Base-by-base conservation (phyloP, 2,113 vertebrate species). In the Hippoglossus stenolepis region DNA sequence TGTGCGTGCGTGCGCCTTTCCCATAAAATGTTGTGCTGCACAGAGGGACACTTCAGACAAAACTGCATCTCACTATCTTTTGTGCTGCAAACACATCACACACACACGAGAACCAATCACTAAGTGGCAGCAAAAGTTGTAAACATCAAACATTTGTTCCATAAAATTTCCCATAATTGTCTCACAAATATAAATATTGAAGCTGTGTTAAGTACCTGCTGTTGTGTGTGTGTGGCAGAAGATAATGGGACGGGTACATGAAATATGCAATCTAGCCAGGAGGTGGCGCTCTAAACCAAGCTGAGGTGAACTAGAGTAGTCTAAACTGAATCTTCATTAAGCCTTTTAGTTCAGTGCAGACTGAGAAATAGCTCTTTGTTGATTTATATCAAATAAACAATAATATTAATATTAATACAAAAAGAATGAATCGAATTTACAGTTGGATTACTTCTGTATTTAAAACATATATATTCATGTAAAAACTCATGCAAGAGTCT, bases 241-340 rank as follows among this genome's bases (percentile, higher is more conserved):
- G 10, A 38, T 53, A 43, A 71, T 56, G 31, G 2, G n/a, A 35
- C 10, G 26, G 0, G 24, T 10, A 0, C 0, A 2, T 74, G 77
- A 73, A 73, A 20, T 80, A 61, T 45, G 26, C 8, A 4, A 2
- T 35, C 6, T 65, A 21, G 18, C 85, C 93, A 92, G 51, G 0
- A 83, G 92, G 63, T 73, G 90, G 92, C 85, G 82, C 0, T 82
- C 1, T 84, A 71, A 71, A 74, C 57, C 6, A 40, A 43, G 40
- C 2, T 24, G 31, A 21, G 10, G 4, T 23, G 20, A 53, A 53
- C 51, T 53, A 53, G 20, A 51, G 9, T 2, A 59, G 23, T 17
- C 15, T 6, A 13, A 54, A 62, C 23, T 43, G 2, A 58, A 23
- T 47, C 9, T 35, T 4, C 6, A 35, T 21, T 14, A 6, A 17